phyloP scores from a whole-genome alignment of 1,140 invertebrate species.

The Solenopsis fugax region DNA sequence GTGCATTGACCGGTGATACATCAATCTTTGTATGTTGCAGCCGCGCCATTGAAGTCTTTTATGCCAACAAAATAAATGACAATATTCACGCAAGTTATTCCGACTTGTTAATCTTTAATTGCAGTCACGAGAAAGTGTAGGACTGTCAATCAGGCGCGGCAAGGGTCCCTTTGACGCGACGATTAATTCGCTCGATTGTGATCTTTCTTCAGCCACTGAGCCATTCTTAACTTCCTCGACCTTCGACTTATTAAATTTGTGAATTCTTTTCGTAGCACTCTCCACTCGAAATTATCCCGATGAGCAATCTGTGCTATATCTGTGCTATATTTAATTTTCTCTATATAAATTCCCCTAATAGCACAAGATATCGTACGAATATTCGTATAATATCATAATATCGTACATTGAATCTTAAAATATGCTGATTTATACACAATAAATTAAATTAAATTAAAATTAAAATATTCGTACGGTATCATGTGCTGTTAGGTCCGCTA shows the following conservation, averaged over 20 bases:
- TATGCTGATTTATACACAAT: too few relatives aligned
- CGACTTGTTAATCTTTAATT: constrained; percentile 45
- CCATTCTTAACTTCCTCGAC: not conserved
- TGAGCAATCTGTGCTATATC: not conserved
- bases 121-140: constrained; percentile 33
- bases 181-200: constrained; percentile 27
- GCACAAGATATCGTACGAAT: too few relatives aligned
- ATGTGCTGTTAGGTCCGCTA: too few relatives aligned
- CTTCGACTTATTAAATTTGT: not conserved
- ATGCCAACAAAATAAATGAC: constrained; percentile 20
- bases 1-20: constrained; percentile 5
- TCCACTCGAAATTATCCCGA: too few relatives aligned
- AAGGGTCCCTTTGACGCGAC: constrained; percentile 15
- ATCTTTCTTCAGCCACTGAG: not conserved
- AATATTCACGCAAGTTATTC: constrained; percentile 33
- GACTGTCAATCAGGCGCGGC: not conserved
- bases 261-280: not conserved
- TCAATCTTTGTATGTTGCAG: not conserved
- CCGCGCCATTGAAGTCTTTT: constrained; percentile 15
- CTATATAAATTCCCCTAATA: too few relatives aligned
- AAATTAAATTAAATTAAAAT: too few relatives aligned
- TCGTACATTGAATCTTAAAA: too few relatives aligned
- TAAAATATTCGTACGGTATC: too few relatives aligned
- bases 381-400: too few relatives aligned
- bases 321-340: not conserved